Evolutionary conservation across 2,888 invertebrate genomes (phyloP).

Genomic region (Camptogramma bilineatum): DNA sequence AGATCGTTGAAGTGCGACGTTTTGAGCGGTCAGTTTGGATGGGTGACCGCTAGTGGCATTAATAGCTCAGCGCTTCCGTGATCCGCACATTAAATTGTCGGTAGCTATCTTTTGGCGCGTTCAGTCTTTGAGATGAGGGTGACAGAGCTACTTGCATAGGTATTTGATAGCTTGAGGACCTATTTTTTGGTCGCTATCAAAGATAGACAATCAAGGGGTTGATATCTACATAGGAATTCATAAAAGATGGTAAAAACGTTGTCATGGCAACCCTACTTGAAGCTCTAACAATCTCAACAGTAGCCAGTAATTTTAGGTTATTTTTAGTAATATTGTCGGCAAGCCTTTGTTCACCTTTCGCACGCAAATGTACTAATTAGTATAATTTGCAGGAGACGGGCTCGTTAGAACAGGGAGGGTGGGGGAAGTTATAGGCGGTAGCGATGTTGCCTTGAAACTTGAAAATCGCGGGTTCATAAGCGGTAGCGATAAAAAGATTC

Average conservation of each 20-base stretch:
- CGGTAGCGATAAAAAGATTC: background rate
- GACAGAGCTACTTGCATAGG: too few species aligned
- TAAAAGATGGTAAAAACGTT: background rate
- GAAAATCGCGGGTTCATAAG: background rate
- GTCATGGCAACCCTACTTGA: constrained; percentile 5
- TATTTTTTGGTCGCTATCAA: too few species aligned
- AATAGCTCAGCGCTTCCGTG: too few species aligned
- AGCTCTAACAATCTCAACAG: background rate
- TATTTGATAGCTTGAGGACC: too few species aligned
- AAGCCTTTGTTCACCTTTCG: constrained; percentile 49
- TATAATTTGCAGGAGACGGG: constrained; percentile 53
- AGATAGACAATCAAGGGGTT: too few species aligned
- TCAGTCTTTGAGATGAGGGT: too few species aligned
- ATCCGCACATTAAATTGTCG: too few species aligned
- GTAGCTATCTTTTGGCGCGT: too few species aligned
- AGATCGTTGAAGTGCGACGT: too few species aligned
- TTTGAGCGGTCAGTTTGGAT: too few species aligned
- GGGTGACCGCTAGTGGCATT: too few species aligned
- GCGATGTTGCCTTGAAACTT: constrained; percentile 2
- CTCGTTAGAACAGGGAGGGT: constrained; percentile 26
- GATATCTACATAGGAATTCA: too few species aligned
- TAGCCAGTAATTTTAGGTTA: constrained; percentile 18
- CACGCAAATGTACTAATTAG: constrained; percentile 63
- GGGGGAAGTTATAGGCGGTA: constrained; percentile 29
- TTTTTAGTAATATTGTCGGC: constrained; percentile 25